These are phyloP conservation scores for Nudaria mundana DNA, from an alignment of 2,888 invertebrate genomes.

Conservation along the genomic window DNA sequence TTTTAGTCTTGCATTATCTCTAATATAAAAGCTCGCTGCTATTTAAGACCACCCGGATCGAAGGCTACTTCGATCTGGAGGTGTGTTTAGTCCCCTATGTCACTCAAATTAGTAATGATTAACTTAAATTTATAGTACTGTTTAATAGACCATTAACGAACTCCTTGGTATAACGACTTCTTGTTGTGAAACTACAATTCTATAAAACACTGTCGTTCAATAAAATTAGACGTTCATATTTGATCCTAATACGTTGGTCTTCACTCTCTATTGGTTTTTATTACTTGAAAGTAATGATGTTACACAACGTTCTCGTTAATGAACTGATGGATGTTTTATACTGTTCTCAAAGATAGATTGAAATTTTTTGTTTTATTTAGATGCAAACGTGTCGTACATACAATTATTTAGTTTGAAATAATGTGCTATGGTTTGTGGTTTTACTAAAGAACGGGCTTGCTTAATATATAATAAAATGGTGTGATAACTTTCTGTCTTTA, in stretches of 20 bases:
- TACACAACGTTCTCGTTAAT: no score
- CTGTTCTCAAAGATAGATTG: conserved; percentile 45
- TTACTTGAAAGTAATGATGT: conserved; percentile 28
- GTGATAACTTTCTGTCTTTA: conserved; percentile 14
- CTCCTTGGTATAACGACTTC: conserved; percentile 65
- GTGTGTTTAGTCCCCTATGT: conserved; percentile 47
- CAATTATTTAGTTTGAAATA: conserved; percentile 48
- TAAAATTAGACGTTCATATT: conserved; percentile 58
- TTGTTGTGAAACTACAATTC: conserved; percentile 61
- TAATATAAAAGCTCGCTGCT: conserved; percentile 48
- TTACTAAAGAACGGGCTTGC: conserved; percentile 24
- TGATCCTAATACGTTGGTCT: conserved; percentile 43
- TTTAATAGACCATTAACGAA: conserved; percentile 72
- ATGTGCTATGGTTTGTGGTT: conserved; percentile 39
- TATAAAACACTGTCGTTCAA: conserved; percentile 70
- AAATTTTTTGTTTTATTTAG: conserved; percentile 48
- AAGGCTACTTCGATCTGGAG: conserved; percentile 34
- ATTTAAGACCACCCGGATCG: conserved; percentile 67
- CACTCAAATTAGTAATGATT: conserved; percentile 76
- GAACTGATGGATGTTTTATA: conserved; percentile 33
- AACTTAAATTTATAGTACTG: conserved; percentile 74
- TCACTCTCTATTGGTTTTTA: conserved; percentile 41
- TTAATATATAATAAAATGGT: conserved; percentile 20
- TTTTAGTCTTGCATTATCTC: conserved; percentile 60
- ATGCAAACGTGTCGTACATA: conserved; percentile 43